Conservation (phyloP, 1,140 invertebrate species). For the Laupala kohalensis region DNA sequence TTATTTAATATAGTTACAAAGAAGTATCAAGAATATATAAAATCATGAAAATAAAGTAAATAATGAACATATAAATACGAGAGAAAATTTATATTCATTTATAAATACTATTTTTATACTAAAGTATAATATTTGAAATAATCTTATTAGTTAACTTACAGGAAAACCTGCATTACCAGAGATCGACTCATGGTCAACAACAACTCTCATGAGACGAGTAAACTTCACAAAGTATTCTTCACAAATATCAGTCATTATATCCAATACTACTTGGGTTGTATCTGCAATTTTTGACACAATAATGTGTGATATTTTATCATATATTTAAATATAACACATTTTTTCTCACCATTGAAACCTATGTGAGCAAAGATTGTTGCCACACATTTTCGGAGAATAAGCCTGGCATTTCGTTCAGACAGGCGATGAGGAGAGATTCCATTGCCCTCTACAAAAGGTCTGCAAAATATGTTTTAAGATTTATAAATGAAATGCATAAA, state of each 20-base stretch:
- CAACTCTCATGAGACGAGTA: neutral
- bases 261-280: neutral
- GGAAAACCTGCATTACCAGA: neutral
- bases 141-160: neutral
- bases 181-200: neutral
- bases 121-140: neutral
- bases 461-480: neutral
- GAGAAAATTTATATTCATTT: too few species aligned
- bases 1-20: neutral
- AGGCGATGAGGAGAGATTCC: neutral
- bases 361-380: neutral
- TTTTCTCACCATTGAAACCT: neutral
- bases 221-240: neutral
- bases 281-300: neutral
- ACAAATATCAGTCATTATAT: neutral
- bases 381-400: neutral
- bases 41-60: neutral
- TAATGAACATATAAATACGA: neutral
- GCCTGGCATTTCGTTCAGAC: neutral
- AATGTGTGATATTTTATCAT: neutral
- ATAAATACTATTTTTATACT: too few species aligned
- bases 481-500: neutral
- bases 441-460: neutral
- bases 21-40: too few species aligned
- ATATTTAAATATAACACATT: too few species aligned